A percentile compares a stretch with the other conserved stretches of the same genome.
Conservation (phyloP, 2,113 vertebrate species). For the Setophaga petechia region DNA sequence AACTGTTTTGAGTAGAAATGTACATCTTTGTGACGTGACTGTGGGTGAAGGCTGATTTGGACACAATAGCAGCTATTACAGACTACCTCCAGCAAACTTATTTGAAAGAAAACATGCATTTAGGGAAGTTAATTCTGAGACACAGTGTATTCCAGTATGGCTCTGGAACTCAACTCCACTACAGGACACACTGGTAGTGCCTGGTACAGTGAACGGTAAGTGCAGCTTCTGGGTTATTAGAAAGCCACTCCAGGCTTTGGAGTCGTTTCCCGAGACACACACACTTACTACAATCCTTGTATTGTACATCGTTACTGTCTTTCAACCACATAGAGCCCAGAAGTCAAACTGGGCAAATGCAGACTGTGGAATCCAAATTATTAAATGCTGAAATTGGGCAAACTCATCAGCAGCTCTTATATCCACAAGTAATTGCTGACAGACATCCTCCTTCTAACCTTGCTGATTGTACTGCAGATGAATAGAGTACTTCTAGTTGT, state of each 20-base stretch:
- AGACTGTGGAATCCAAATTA: neutral
- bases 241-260: neutral
- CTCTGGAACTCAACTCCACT: neutral
- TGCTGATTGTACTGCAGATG: neutral
- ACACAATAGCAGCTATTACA: neutral
- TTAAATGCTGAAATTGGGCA: neutral
- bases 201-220: neutral
- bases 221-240: neutral
- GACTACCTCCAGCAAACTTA: neutral
- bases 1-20: neutral
- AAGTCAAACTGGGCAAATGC: neutral
- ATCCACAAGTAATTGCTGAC: neutral
- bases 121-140: neutral
- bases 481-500: neutral
- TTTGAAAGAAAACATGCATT: neutral
- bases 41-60: neutral
- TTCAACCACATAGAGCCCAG: neutral
- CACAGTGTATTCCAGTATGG: neutral
- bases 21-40: neutral
- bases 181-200: accelerated
- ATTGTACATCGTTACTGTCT: neutral
- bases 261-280: neutral
- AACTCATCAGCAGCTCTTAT: neutral
- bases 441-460: neutral
- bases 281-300: neutral